Percentiles rank a stretch among this genome's conserved stretches.
Evolutionary conservation across 2,113 vertebrate species (phyloP).

Genomic region (Spea bombifrons): DNA sequence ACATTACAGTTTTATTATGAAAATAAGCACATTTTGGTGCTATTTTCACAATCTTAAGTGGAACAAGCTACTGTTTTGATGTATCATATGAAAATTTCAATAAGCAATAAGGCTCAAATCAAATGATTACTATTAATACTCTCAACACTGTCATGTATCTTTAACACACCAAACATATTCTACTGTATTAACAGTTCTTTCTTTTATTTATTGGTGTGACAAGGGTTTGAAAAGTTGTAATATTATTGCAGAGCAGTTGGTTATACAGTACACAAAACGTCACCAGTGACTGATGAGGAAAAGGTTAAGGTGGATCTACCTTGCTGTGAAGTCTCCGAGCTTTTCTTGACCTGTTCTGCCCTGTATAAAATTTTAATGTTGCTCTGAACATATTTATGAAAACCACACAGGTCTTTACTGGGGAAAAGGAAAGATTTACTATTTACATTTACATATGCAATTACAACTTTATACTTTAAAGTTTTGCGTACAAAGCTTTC

Average conservation of each 20-base stretch:
- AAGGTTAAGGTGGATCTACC: constrained; percentile 67
- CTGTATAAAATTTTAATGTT: constrained; percentile 80
- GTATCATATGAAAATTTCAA: too few relatives aligned
- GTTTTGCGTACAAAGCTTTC: constrained; percentile 58
- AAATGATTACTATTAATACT: too few relatives aligned
- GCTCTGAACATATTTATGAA: constrained; percentile 72
- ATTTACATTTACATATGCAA: constrained; percentile 55
- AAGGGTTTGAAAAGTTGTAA: constrained; percentile 46
- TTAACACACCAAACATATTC: too few relatives aligned
- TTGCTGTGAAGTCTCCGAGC: constrained; percentile 72
- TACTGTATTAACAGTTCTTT: too few relatives aligned
- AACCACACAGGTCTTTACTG: constrained; percentile 58
- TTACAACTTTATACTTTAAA: constrained; percentile 60
- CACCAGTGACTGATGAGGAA: constrained; percentile 66
- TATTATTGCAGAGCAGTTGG: constrained; percentile 37
- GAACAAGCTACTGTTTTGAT: too few relatives aligned
- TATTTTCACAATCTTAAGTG: too few relatives aligned
- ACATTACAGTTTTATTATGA: too few relatives aligned
- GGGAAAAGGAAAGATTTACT: constrained; percentile 64
- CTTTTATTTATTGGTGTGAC: background rate
- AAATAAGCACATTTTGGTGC: too few relatives aligned
- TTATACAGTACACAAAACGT: constrained; percentile 48
- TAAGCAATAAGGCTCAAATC: too few relatives aligned
- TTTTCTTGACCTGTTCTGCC: constrained; percentile 66
- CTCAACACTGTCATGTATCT: too few relatives aligned